These are phyloP conservation scores for Felis catus DNA, from an alignment of 2,113 vertebrate species.

Conservation along the genomic window F.catus_Fca126_mat1.0 CM031420.1:136429501-136430000, in stretches of 20 bases:
- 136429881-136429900: neutral
- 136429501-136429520: neutral
- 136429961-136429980: too few species aligned
- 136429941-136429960: neutral
- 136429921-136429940: neutral
- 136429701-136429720: constrained; percentile 89
- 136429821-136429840: constrained; percentile 5
- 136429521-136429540: neutral
- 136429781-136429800: constrained; percentile 85
- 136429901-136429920: neutral
- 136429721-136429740: constrained; percentile 86
- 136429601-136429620: constrained; percentile 5
- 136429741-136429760: constrained; percentile 89
- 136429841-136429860: neutral
- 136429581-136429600: neutral
- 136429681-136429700: constrained; percentile 86
- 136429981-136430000: too few species aligned
- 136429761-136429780: constrained; percentile 88
- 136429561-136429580: neutral
- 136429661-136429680: constrained; percentile 71
- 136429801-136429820: constrained; percentile 90
- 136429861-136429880: neutral
- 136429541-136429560: constrained; percentile 11
- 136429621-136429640: neutral
- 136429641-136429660: constrained; percentile 11